Evolutionary conservation across 1,140 invertebrate genomes (phyloP).

Genomic region (Drosophila insularis): DNA sequence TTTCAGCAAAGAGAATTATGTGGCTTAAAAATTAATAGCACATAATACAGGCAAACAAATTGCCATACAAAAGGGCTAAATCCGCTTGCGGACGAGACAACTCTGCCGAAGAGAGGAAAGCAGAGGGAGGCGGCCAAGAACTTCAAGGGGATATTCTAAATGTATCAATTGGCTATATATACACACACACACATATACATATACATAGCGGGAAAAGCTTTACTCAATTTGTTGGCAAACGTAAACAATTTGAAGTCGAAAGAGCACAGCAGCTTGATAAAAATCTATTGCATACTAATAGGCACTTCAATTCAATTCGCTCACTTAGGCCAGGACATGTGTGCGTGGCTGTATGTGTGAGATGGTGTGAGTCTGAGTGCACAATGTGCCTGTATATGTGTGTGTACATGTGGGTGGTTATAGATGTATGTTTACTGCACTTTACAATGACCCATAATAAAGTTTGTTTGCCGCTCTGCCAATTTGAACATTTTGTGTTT

Average conservation of each 20-base stretch:
- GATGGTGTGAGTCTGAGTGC: background rate
- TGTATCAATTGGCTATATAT: constrained; percentile 55
- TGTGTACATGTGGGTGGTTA: constrained; percentile 20
- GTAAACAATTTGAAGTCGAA: constrained; percentile 50
- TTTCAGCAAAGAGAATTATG: constrained; percentile 41
- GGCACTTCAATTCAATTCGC: constrained; percentile 67
- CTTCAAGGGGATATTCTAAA: constrained; percentile 9
- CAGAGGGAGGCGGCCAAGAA: background rate
- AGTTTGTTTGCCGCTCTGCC: constrained; percentile 65
- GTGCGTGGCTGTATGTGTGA: background rate
- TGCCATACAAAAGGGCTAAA: constrained; percentile 11
- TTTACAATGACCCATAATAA: constrained; percentile 69
- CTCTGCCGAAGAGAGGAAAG: background rate
- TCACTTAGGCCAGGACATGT: constrained; percentile 44
- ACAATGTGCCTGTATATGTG: background rate
- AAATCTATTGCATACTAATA: constrained; percentile 68
- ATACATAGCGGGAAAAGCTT: constrained; percentile 16
- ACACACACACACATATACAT: background rate
- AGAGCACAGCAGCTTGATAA: constrained; percentile 57
- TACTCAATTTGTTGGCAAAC: constrained; percentile 57
- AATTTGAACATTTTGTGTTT: constrained; percentile 65
- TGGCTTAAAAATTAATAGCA: constrained; percentile 58
- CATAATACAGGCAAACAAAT: constrained; percentile 51
- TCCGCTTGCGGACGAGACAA: background rate
- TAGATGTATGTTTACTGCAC: constrained; percentile 33